Evolutionary conservation across 1,140 invertebrate species (phyloP).

Genomic region (Holcopasites calliopsidis): DNA sequence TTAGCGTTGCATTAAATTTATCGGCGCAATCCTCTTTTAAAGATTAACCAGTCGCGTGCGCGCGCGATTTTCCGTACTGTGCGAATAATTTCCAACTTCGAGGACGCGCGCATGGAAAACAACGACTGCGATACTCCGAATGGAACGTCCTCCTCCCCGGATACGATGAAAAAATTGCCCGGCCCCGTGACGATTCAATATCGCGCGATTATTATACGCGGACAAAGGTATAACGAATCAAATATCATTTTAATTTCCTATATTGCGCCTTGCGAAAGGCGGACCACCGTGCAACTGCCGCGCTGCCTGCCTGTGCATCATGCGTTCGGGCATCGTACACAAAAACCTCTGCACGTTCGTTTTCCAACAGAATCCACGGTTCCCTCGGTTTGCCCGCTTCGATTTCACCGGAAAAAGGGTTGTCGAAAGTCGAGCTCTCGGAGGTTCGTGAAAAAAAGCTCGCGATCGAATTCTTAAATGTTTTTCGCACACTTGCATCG

Average conservation of each 20-base stretch:
- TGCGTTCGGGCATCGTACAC: constrained; percentile 28
- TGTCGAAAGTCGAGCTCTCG: too few species aligned
- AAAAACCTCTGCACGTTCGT: constrained; percentile 46
- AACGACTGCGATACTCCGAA: constrained; percentile 49
- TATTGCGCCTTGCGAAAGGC: constrained; percentile 35
- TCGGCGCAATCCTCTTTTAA: constrained; percentile 51
- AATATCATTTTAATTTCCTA: constrained; percentile 62
- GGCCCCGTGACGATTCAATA: constrained; percentile 54
- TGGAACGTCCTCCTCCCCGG: constrained; percentile 20
- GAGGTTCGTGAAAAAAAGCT: too few species aligned
- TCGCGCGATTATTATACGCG: constrained; percentile 46
- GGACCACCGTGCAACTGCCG: not conserved
- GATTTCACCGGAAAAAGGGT: too few species aligned
- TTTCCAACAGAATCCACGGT: constrained; percentile 6
- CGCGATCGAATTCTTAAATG: too few species aligned
- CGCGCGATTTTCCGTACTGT: not conserved
- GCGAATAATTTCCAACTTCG: constrained; percentile 55
- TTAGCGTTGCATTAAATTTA: constrained; percentile 62
- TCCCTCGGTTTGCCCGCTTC: constrained; percentile 24
- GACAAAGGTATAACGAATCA: constrained; percentile 54
- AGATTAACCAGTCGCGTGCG: constrained; percentile 35
- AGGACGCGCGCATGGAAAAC: constrained; percentile 39
- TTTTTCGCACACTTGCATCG: too few species aligned
- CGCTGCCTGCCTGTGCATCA: constrained; percentile 18
- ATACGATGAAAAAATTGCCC: constrained; percentile 39